Evolutionary conservation across 2,888 invertebrate species (phyloP), one percentile per base, ranked within the genome.

Genomic region (Drosophila histrio): DNA sequence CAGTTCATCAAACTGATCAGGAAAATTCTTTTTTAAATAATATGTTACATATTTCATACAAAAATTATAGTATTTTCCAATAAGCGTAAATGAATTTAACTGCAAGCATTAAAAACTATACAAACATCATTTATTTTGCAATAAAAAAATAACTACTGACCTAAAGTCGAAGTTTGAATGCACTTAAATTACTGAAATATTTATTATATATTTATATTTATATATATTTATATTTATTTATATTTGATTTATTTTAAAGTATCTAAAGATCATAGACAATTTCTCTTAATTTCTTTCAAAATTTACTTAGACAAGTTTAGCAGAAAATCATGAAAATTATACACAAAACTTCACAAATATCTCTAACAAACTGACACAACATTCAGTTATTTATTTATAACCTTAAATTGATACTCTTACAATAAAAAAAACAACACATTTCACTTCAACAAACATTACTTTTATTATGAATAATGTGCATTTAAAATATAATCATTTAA

Each of bases 401-500:
- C 9, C 7, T 15, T 50, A 6, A 24, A 7, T 8, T 13, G 2
- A 38, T 13, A 26, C n/a, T 4, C n/a, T 8, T n/a, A n/a, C n/a
- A n/a, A n/a, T 6, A 28, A 43, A 39, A 39, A 6, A 28, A 32
- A n/a, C n/a, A 2, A 8, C 7, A 50, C 28, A 26, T 17, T 26
- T 9, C 6, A 8, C 34, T 50, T 32, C 21, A 13, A 30, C 24
- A 47, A 41, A n/a, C n/a, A n/a, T n/a, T n/a, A n/a, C n/a, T n/a
- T n/a, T 36, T 26, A 28, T 39, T 26, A 62, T 63, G 11, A 67
- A 67, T 57, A 57, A 72, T 47, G 2, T n/a, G 9, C 30, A 49
- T 19, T 47, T 32, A 6, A 44, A 62, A 62, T 62, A 39, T 26
- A 44, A 54, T 47, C 49, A 66, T 77, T 73, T 28, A 62, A 65